Evolutionary conservation across 2,797 vertebrate species (phyloP), one percentile per base, ranked within the genome.

Genomic region (Hyperoplus immaculatus): DNA sequence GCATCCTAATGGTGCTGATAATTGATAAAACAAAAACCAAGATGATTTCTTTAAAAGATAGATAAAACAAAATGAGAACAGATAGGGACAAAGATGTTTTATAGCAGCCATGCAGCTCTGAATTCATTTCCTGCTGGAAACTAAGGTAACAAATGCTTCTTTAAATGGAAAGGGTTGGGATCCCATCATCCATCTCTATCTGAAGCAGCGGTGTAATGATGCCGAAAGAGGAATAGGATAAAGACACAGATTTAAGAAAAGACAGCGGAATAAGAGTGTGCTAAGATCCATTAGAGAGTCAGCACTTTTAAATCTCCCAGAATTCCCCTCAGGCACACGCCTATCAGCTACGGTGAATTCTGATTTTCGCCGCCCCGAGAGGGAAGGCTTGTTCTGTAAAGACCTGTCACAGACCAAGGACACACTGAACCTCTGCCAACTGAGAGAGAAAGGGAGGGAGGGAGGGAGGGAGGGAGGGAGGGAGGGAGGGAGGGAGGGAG

Each of bases 281-380:
- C 89, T 80, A 65, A 83, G 86, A 92, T 92, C 84, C 87, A 91
- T 93, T 91, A 90, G 87, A 90, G 83, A 93, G 88, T 92, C 91
- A 90, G 90, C 91, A 84, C 85, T 90, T 92, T 88, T 81, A 89
- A 92, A 94, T 92, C 91, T 91, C 87, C 81, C 72, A 86, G 84
- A 89, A 90, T 93, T 87, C 90, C 87, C 89, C 81, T 54, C 71
- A 81, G 91, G 85, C 89, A 91, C 82, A 78, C 65, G 89, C 80
- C 90, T 66, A 87, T 90, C 84, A 74, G 87, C 91, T 81, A 61
- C 38, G 87, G 80, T 84, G 88, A 90, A 93, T 92, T 90, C 78
- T 81, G 90, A 93, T 93, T 89, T 29, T 77, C 5, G 43, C 75
- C 54, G 83, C 78, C 76, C 78, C 76, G 51, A 62, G 86, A 72